A percentile compares a stretch with the other conserved stretches of the same genome.
Evolutionary conservation across 2,113 vertebrate genomes (phyloP).

Genomic region (Triplophysa tibetana): DNA sequence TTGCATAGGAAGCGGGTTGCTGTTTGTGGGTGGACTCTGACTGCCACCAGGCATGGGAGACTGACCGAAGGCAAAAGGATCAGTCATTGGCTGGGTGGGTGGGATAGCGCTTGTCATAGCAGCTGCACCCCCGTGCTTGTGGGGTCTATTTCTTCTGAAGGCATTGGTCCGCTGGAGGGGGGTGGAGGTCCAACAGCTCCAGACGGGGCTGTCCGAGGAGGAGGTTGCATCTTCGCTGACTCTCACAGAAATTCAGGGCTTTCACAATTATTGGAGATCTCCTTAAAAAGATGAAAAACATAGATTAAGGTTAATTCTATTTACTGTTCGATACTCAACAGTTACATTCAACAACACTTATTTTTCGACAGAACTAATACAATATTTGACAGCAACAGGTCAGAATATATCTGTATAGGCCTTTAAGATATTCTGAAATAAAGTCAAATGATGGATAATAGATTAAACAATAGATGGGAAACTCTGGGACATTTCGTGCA

Average conservation of each 20-base stretch:
- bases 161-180: slow-evolving; percentile 69
- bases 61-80: slow-evolving; percentile 88
- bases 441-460: too few species aligned
- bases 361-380: not conserved
- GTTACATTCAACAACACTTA: too few species aligned
- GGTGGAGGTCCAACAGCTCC: slow-evolving; percentile 79
- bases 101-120: slow-evolving; percentile 60
- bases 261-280: slow-evolving; percentile 47
- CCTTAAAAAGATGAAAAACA: slow-evolving; percentile 57
- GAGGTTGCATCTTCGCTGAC: slow-evolving; percentile 84
- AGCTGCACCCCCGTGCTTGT: slow-evolving; percentile 69
- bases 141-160: slow-evolving; percentile 80
- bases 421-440: too few species aligned
- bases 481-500: too few species aligned
- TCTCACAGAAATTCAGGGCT: slow-evolving; percentile 52
- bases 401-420: too few species aligned
- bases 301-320: slow-evolving; percentile 51
- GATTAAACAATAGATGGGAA: too few species aligned
- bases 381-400: too few species aligned
- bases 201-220: slow-evolving; percentile 78
- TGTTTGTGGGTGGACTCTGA: slow-evolving; percentile 67
- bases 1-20: slow-evolving; percentile 65
- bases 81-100: slow-evolving; percentile 82
- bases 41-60: slow-evolving; percentile 66
- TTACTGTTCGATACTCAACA: too few species aligned